Base-by-base conservation (phyloP, 2,888 invertebrate species). In the Ethmia dodecea region DNA sequence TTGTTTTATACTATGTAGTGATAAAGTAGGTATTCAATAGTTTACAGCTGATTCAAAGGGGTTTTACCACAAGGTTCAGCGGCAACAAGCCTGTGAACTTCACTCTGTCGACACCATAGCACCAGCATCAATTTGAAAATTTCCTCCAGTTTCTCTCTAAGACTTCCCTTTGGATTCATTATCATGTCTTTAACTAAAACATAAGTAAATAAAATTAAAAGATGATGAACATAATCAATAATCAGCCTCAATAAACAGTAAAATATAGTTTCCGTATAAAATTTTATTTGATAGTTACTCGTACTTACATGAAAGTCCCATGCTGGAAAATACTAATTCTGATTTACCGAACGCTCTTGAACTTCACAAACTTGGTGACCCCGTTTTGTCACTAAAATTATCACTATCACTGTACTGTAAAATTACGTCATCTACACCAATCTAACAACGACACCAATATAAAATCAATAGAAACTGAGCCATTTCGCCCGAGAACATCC, bases 51-150 rank as follows among this genome's bases (percentile, higher is more conserved):
- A n/a, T n/a, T n/a, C n/a, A n/a, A n/a, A n/a, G n/a, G n/a, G n/a
- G 28, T 25, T 38, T 78, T 88, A 90, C 90, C 90, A 59, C 88
- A 78, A 44, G 78, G 74, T 68, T 89, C 88, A 40, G 86, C 76
- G 59, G 91, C 89, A 40, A 92, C 86, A 54, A 88, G 86, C 48
- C 88, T 89, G 55, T 92, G 87, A 31, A 92, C 92, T 74, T 92
- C 89, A 51, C 90, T 90, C 68, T 94, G 92, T 52, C 91, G 89
- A 68, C 94, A 93, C 94, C 94, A 94, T 31, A 94, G 89, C 62
- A 93, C 86, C 56, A 94, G 88, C 94, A 94, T 94, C 56, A 93
- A 86, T 72, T 93, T 93, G 58, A 94, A 88, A 45, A 94, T 87
- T 63, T 94, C 94, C 69, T 94, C 93, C 57, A 94, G 80, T 59